A percentile compares a stretch with the other conserved stretches of the same genome.
Evolutionary conservation across 2,797 vertebrate species (phyloP).

Genomic region (Lacerta bilineata): DNA sequence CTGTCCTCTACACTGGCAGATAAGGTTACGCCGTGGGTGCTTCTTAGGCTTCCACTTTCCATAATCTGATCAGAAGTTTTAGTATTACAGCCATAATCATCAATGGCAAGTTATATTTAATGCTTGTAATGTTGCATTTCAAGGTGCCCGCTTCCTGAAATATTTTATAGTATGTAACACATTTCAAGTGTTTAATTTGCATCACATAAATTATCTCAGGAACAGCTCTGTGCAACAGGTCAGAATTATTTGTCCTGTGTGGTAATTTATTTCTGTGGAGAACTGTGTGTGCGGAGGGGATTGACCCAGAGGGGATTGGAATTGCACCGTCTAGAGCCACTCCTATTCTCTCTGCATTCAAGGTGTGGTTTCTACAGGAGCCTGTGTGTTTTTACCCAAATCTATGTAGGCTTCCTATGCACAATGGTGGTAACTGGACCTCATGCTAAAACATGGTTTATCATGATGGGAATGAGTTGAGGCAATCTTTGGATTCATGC

Average conservation of each 20-base stretch:
- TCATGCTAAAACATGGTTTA: too few relatives aligned
- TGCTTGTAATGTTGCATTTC: conserved; percentile 12
- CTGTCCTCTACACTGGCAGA: conserved; percentile 32
- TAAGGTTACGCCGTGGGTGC: conserved; percentile 20
- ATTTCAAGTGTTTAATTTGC: neutral
- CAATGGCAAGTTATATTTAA: neutral
- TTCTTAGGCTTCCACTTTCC: conserved; percentile 16
- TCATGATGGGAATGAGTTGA: too few relatives aligned
- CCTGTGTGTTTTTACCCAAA: neutral
- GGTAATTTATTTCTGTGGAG: neutral
- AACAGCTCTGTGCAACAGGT: neutral
- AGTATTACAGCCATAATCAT: conserved; percentile 11
- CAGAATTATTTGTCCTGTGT: neutral
- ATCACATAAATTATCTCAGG: neutral
- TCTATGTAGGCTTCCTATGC: too few relatives aligned
- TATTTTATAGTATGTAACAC: neutral
- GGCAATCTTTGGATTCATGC: too few relatives aligned
- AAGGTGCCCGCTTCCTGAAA: neutral
- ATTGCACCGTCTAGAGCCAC: too few relatives aligned
- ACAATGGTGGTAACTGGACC: neutral
- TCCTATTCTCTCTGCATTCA: neutral
- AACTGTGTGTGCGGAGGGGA: neutral
- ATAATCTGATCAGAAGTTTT: conserved; percentile 34
- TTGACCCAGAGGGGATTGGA: too few relatives aligned
- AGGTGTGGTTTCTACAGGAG: neutral